Conservation (phyloP, 2,797 vertebrate genomes). For the Acipenser transmontanus region DNA sequence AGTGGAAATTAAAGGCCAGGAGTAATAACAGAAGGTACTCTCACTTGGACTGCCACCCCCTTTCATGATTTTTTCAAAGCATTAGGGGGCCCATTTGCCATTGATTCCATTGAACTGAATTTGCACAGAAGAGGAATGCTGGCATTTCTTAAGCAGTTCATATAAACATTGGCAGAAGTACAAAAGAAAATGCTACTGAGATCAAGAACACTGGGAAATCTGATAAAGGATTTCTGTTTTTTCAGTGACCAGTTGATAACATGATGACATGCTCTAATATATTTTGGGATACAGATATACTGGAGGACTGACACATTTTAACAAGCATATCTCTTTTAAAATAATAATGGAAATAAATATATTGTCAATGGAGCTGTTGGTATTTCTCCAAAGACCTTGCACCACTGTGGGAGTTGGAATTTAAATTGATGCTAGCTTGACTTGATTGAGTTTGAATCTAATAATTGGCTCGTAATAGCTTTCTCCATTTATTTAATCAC, state of each 20-base stretch:
- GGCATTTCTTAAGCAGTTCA: slow-evolving; percentile 2
- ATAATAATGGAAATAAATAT: not conserved
- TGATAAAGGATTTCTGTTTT: not conserved
- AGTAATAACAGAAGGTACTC: not conserved
- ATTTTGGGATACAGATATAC: too few species aligned
- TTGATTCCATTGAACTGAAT: not conserved
- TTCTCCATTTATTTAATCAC: slow-evolving; percentile 67
- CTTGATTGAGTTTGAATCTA: slow-evolving; percentile 70
- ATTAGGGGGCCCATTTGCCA: not conserved
- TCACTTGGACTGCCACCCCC: not conserved
- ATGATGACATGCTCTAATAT: not conserved
- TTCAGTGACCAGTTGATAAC: not conserved
- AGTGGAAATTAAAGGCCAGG: not conserved
- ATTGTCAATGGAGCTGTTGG: not conserved
- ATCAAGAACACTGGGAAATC: not conserved
- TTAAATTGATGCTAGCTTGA: slow-evolving; percentile 64
- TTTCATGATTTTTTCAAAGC: not conserved
- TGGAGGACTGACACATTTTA: too few species aligned
- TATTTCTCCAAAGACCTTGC: not conserved
- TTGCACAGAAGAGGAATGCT: not conserved
- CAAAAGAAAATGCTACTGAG: not conserved
- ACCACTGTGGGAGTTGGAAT: slow-evolving; percentile 28
- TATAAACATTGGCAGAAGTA: slow-evolving; percentile 1
- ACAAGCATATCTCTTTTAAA: too few species aligned
- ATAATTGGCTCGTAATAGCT: slow-evolving; percentile 77